These are phyloP conservation scores for Plutomurus gul DNA, from an alignment of 1,140 invertebrate genomes.

Conservation along the genomic window DNA sequence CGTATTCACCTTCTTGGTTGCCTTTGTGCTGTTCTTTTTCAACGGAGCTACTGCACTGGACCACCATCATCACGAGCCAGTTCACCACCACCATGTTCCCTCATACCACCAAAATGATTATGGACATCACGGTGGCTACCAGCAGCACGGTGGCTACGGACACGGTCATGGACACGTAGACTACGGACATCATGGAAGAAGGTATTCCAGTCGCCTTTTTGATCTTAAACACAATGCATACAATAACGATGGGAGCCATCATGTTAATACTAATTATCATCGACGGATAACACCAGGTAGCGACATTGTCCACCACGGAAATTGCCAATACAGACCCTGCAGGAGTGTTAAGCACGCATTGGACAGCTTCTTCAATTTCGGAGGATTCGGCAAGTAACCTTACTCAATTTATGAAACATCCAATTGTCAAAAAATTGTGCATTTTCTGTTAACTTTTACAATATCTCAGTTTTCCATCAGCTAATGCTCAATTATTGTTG, in stretches of 20 bases:
- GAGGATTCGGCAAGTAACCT: constrained; percentile 14
- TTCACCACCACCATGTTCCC: not conserved
- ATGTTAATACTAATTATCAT: not conserved
- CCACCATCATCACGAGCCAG: not conserved
- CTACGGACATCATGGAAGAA: constrained; percentile 14
- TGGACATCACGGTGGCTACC: not conserved
- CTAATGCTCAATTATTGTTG: no score
- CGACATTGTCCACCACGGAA: not conserved
- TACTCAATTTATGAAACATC: no score
- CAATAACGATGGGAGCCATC: no score
- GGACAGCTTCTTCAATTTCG: constrained; percentile 8
- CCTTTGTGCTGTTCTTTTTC: not conserved
- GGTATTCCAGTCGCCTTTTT: constrained; percentile 4
- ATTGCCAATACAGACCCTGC: constrained; percentile 15
- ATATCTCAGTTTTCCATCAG: no score
- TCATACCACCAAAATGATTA: not conserved
- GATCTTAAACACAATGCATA: constrained; percentile 11
- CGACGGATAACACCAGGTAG: constrained; percentile 14
- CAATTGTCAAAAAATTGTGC: no score
- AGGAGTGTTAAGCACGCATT: constrained; percentile 14
- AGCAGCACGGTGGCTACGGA: not conserved
- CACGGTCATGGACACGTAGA: no score
- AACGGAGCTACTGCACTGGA: not conserved
- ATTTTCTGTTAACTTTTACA: no score
- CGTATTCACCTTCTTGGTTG: not conserved